Evolutionary conservation across 2,888 invertebrate genomes (phyloP).

Genomic region (Baronia brevicornis): DNA sequence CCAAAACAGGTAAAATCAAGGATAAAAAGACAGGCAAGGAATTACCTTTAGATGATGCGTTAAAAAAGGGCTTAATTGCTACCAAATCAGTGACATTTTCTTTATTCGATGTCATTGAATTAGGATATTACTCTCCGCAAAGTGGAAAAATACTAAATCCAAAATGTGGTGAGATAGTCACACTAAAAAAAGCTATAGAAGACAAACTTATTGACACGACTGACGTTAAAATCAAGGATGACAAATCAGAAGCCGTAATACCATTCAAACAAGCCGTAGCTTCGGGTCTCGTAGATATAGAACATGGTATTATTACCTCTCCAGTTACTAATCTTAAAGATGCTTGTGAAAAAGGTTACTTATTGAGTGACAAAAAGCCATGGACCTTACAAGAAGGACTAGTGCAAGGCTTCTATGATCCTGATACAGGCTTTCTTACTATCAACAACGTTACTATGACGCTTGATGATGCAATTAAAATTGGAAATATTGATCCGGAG

Average conservation of each 20-base stretch:
- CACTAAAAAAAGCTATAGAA: slow-evolving; percentile 84
- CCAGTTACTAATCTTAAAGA: slow-evolving; percentile 84
- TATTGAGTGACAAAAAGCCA: slow-evolving; percentile 85
- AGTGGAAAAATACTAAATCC: slow-evolving; percentile 86
- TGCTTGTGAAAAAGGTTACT: slow-evolving; percentile 87
- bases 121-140: slow-evolving; percentile 84
- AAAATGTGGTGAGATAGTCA: slow-evolving; percentile 81
- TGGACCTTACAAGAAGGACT: slow-evolving; percentile 89
- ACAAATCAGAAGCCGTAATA: slow-evolving; percentile 79
- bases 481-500: slow-evolving; percentile 84
- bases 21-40: slow-evolving; percentile 82
- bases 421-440: slow-evolving; percentile 81
- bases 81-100: slow-evolving; percentile 83
- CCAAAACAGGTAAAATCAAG: slow-evolving; percentile 82
- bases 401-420: slow-evolving; percentile 86
- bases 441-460: slow-evolving; percentile 82
- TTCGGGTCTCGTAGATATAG: slow-evolving; percentile 80
- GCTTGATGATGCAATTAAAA: slow-evolving; percentile 82
- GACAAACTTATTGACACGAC: slow-evolving; percentile 82
- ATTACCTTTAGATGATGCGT: slow-evolving; percentile 81
- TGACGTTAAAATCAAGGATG: slow-evolving; percentile 83
- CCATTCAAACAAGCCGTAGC: slow-evolving; percentile 82
- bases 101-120: slow-evolving; percentile 82
- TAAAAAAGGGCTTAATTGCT: slow-evolving; percentile 81
- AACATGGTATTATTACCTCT: slow-evolving; percentile 80